Evolutionary conservation across 92 coral and sea anemone genomes (phyloP), one percentile per base, ranked within the genome.

Genomic region (Porites rus): DNA sequence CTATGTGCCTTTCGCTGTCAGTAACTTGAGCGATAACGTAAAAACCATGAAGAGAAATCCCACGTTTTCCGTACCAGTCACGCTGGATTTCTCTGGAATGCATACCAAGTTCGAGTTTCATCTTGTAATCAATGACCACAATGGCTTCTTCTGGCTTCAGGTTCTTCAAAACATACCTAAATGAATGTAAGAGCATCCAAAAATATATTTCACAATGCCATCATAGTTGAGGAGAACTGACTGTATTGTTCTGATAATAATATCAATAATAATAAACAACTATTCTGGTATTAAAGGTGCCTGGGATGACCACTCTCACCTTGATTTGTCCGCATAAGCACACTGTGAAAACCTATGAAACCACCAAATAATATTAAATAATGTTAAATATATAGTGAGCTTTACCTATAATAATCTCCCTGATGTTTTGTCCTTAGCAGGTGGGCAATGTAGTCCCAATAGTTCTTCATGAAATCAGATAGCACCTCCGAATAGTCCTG

Each of bases 391-490:
- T 24, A 24, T 24, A 24, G 25, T 24, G 25, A 24, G 25, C 25
- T 24, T 24, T n/a, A 88, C 91, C 87, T 74, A 60, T 88, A 88
- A 65, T 88, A 88, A 6, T 88, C 83, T 20, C 87, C 87, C n/a
- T 88, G 91, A 51, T 88, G 91, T 74, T 88, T 88, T 59, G 92
- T 88, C 53, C 88, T 84, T 3, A 77, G 21, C 21, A 88, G 83
- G 69, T 88, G 88, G 17, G 79, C 85, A 25, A 88, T 22, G 64
- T 83, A 83, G 24, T 56, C 80, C 84, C 76, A 78, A 71, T 68
- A 88, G 52, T 31, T 83, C 10, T 7, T 46, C 4, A 38, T 43
- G n/a, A 64, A 60, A 0, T 83, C 85, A 10, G 61, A 74, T 1
- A 89, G 78, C 81, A 60, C 59, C 21, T 21, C 62, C 31, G 77